These are phyloP conservation scores for Ctenosaura bakeri DNA, from an alignment of 2,797 vertebrate genomes.

Conservation along the genomic window DNA sequence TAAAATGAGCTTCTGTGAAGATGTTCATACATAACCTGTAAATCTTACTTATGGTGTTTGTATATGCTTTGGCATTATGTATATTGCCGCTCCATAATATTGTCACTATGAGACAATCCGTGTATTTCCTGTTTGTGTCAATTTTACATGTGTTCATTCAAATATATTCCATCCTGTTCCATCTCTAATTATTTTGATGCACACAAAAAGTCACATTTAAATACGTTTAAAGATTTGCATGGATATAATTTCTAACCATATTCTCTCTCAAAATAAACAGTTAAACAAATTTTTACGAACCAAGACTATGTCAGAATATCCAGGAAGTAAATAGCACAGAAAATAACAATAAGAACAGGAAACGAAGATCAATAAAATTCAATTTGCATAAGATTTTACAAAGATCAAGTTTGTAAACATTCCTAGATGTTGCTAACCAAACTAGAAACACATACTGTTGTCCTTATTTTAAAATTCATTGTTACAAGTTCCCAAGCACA, in stretches of 20 bases:
- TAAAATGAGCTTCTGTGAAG: neutral
- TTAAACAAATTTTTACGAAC: neutral
- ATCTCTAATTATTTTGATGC: neutral
- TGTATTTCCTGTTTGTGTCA: neutral
- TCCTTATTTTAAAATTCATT: neutral
- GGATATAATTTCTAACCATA: neutral
- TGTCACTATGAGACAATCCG: neutral
- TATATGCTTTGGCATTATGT: neutral
- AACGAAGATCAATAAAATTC: neutral
- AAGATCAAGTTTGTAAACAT: slow-evolving; percentile 1
- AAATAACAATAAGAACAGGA: neutral
- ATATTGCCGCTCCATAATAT: neutral
- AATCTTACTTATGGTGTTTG: neutral
- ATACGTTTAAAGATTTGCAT: neutral
- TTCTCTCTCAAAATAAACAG: neutral
- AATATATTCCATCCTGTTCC: neutral
- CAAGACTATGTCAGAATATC: neutral
- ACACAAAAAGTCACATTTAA: neutral
- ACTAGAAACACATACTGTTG: neutral
- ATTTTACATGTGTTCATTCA: neutral
- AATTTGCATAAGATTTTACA: neutral
- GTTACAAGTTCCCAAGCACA: neutral
- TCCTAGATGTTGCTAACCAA: neutral
- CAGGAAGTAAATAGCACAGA: neutral
- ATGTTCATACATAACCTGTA: neutral